A percentile compares a stretch with the other conserved stretches of the same genome.
Evolutionary conservation across 2,797 vertebrate genomes (phyloP).

Genomic region (Lagorchestes hirsutus): DNA sequence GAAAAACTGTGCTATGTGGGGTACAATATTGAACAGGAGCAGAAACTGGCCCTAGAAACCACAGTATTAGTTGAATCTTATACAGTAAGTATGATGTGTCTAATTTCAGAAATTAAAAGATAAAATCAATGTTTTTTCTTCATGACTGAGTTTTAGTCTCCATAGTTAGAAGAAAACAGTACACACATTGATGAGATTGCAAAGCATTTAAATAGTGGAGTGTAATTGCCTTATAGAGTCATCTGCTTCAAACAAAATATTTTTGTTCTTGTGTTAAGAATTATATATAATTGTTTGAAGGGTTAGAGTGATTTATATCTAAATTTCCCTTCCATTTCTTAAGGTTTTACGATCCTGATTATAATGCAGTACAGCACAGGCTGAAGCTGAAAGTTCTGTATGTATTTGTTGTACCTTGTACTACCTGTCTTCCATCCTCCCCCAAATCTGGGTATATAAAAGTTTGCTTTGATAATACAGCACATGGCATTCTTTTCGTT

Average conservation of each 20-base stretch:
- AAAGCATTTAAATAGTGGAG: not conserved
- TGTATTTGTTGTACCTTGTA: constrained; percentile 18
- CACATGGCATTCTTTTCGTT: constrained; percentile 58
- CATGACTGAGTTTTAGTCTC: not conserved
- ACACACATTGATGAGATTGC: not conserved
- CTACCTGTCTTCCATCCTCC: not conserved
- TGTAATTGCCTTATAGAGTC: not conserved
- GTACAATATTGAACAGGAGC: constrained; percentile 95
- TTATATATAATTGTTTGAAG: not conserved
- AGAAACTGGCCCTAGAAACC: constrained; percentile 93
- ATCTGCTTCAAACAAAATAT: constrained; percentile 33
- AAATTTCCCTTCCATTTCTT: constrained; percentile 25
- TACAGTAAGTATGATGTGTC: constrained; percentile 86
- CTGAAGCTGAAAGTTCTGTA: constrained; percentile 46
- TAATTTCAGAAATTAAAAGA: constrained; percentile 11
- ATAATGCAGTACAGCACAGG: constrained; percentile 4
- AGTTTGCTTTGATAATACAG: constrained; percentile 43
- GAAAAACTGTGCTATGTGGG: constrained; percentile 94
- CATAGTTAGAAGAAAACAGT: not conserved
- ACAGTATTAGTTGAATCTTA: constrained; percentile 94
- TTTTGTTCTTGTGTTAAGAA: constrained; percentile 47
- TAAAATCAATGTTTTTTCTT: not conserved
- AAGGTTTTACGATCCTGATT: constrained; percentile 49
- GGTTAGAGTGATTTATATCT: constrained; percentile 31
- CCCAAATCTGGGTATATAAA: not conserved